phyloP scores from a whole-genome alignment of 64 coral and sea anemone species.

The Pachyseris speciosa region DNA sequence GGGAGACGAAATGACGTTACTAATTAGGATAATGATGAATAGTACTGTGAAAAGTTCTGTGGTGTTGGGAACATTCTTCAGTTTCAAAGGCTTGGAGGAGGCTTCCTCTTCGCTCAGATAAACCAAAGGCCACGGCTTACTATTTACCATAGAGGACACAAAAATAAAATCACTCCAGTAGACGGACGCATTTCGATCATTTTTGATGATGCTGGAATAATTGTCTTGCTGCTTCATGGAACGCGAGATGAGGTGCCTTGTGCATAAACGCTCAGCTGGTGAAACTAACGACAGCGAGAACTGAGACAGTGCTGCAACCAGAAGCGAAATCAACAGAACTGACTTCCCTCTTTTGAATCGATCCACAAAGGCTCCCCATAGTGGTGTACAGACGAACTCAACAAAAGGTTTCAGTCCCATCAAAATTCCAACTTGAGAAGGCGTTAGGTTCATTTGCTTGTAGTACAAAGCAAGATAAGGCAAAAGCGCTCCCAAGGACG shows the following conservation, averaged over 20 bases:
- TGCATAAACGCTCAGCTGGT: constrained; percentile 23
- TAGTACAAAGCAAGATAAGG: constrained; percentile 91
- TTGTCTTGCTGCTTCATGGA: background rate
- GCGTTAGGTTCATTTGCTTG: constrained; percentile 90
- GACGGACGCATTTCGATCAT: background rate
- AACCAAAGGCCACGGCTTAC: constrained; percentile 32
- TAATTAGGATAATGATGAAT: constrained; percentile 59
- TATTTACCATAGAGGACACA: background rate
- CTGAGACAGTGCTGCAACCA: constrained; percentile 79
- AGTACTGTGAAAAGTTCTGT: constrained; percentile 36
- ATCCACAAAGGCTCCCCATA: constrained; percentile 92
- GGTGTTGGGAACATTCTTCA: constrained; percentile 3
- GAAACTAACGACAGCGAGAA: constrained; percentile 76
- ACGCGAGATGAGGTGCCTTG: background rate
- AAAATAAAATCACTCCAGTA: constrained; percentile 8
- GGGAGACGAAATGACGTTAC: constrained; percentile 89
- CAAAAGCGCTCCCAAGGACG: constrained; percentile 88
- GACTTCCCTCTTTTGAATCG: constrained; percentile 90
- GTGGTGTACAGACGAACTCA: constrained; percentile 93
- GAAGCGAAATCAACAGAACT: too few relatives aligned
- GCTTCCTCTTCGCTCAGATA: background rate
- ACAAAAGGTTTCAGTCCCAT: constrained; percentile 92
- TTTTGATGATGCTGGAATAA: background rate
- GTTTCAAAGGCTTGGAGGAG: background rate
- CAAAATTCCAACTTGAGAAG: constrained; percentile 83